Base-by-base conservation (phyloP, 2,888 invertebrate species). In the Scaptomyza reducta region DNA sequence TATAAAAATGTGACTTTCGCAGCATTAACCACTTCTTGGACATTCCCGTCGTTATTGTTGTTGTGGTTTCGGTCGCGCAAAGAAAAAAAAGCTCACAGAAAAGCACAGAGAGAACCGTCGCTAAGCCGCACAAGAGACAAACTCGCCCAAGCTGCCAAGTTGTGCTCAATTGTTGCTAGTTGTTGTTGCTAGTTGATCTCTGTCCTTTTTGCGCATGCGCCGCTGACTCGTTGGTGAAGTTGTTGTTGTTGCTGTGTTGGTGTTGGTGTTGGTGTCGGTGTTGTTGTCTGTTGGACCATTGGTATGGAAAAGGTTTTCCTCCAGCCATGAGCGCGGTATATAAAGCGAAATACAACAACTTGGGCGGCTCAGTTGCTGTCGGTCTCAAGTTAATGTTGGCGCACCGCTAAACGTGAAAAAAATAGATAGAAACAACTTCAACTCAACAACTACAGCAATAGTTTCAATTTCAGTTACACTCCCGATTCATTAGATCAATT, bases 311-410 rank as follows among this genome's bases (percentile, higher is more conserved):
- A 86, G 88, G 84, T 82, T 88, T 88, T 86, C 81, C 80, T 77
- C 84, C n/a, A 25, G 63, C 77, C 31, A 51, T 16, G 41, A 46
- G 59, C 64, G 77, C 60, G 70, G 82, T 88, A 82, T 82, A 82
- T 82, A 82, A 82, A 87, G 82, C 82, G 88, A 87, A 77, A 71
- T 84, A 87, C 82, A 87, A 87, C 84, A 82, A 82, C 85, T 77
- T 82, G 87, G 82, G 87, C 88, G 88, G 70, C 84, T 82, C 82
- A 82, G 82, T 82, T 80, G 81, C 81, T 80, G 84, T 82, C 88
- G 82, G 82, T 83, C 77, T 83, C 63, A 73, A 88, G 81, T 65
- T 55, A 85, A 78, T 81, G 79, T 66, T 69, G 61, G 77, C 80
- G 71, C 87, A 65, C 56, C 69, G 77, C 62, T 78, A 62, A 70